These are phyloP conservation scores for Schrankia costaestrigalis DNA, from an alignment of 2,888 invertebrate genomes.

Conservation along the genomic window DNA sequence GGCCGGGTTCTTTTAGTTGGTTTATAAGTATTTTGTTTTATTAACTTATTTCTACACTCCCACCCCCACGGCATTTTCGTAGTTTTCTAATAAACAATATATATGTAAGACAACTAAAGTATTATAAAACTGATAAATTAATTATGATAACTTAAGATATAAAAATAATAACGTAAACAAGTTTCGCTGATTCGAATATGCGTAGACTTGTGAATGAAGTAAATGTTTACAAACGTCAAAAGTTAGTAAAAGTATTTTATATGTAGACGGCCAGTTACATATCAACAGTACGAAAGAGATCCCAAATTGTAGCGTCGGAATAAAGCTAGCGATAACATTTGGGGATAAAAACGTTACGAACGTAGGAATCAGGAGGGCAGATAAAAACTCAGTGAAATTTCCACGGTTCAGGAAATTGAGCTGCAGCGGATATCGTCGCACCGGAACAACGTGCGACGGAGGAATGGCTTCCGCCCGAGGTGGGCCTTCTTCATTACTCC, in stretches of 20 bases:
- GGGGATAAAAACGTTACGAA: conserved; percentile 42
- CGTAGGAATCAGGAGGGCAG: conserved; percentile 54
- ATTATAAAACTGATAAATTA: background rate
- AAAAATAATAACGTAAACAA: background rate
- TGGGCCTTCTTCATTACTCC: conserved; percentile 65
- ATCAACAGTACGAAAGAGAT: conserved; percentile 18
- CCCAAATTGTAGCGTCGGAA: conserved; percentile 24
- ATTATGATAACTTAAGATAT: conserved; percentile 1
- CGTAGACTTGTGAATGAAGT: too few species aligned
- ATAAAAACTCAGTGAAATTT: conserved; percentile 63
- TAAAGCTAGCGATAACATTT: conserved; percentile 34
- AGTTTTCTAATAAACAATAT: conserved; percentile 4
- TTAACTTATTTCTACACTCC: conserved; percentile 54
- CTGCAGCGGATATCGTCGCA: conserved; percentile 77
- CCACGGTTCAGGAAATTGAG: conserved; percentile 73
- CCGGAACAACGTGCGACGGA: conserved; percentile 70
- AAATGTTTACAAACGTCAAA: too few species aligned
- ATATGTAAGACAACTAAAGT: conserved; percentile 1
- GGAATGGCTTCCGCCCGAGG: conserved; percentile 69
- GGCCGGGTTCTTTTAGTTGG: conserved; percentile 41
- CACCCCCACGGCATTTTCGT: conserved; percentile 60
- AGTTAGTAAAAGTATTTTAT: conserved; percentile 6
- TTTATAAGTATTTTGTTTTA: conserved; percentile 55
- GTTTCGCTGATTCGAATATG: too few species aligned
- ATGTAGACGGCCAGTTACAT: conserved; percentile 14